phyloP scores from a whole-genome alignment of 2,113 vertebrate species.

The Clinocottus analis region DNA sequence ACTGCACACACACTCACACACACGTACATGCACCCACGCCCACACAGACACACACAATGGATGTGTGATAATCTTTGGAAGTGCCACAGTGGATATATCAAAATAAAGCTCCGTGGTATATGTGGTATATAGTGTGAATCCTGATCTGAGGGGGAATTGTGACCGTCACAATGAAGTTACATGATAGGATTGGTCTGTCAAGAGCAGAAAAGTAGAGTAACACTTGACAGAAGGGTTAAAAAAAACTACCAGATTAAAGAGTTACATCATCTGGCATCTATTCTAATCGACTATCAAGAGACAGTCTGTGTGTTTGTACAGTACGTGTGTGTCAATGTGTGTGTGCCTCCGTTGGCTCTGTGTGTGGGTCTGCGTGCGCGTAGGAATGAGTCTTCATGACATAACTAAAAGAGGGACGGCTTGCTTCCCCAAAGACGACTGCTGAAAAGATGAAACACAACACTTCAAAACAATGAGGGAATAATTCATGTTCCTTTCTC shows the following conservation, averaged over 20 bases:
- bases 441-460: constrained; percentile 51
- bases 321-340: neutral
- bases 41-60: neutral
- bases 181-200: constrained; percentile 25
- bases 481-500: constrained; percentile 55
- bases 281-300: constrained; percentile 6
- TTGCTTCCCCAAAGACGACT: constrained; percentile 43
- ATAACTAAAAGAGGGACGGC: constrained; percentile 46
- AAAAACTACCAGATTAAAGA: constrained; percentile 2
- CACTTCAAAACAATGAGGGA: constrained; percentile 58
- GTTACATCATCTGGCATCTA: neutral
- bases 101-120: constrained; percentile 7
- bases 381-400: constrained; percentile 25
- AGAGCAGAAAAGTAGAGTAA: constrained; percentile 13
- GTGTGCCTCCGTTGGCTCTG: constrained; percentile 6
- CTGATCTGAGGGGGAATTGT: neutral
- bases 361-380: constrained; percentile 31
- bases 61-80: constrained; percentile 24
- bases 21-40: neutral
- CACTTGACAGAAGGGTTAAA: constrained; percentile 6
- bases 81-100: constrained; percentile 4
- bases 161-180: constrained; percentile 7
- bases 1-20: neutral
- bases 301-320: constrained; percentile 2
- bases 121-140: constrained; percentile 4